phyloP scores from a whole-genome alignment of 1,140 invertebrate genomes.

The Drosophila virilis region DNA sequence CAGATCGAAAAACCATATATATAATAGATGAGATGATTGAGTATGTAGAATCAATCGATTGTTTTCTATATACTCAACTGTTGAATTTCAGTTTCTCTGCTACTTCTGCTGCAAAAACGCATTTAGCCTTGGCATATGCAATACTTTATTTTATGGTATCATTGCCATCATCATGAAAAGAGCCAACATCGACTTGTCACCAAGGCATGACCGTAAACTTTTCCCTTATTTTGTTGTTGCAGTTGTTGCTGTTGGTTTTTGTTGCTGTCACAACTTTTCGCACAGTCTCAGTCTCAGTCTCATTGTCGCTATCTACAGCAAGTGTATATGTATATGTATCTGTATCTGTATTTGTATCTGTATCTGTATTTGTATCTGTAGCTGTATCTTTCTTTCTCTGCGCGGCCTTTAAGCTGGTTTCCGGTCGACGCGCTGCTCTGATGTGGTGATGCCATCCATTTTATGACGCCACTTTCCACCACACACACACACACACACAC shows the following conservation, averaged over 20 bases:
- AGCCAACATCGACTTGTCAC: conserved; percentile 32
- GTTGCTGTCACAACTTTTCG: conserved; percentile 43
- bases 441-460: conserved; percentile 66
- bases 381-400: conserved; percentile 25
- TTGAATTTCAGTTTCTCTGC: neutral
- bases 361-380: neutral
- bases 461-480: conserved; percentile 61
- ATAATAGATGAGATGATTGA: too few species aligned
- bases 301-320: conserved; percentile 11
- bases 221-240: conserved; percentile 20
- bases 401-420: conserved; percentile 77
- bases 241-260: neutral
- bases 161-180: conserved; percentile 33
- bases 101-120: neutral
- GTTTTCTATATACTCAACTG: too few species aligned
- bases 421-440: conserved; percentile 59
- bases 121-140: conserved; percentile 59
- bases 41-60: too few species aligned
- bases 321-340: neutral
- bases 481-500: too few species aligned
- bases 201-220: conserved; percentile 43
- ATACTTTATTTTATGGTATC: conserved; percentile 45
- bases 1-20: too few species aligned
- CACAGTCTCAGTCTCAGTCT: conserved; percentile 7
- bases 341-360: neutral